phyloP scores from a whole-genome alignment of 2,888 invertebrate genomes.

The Calameuta filiformis region DNA sequence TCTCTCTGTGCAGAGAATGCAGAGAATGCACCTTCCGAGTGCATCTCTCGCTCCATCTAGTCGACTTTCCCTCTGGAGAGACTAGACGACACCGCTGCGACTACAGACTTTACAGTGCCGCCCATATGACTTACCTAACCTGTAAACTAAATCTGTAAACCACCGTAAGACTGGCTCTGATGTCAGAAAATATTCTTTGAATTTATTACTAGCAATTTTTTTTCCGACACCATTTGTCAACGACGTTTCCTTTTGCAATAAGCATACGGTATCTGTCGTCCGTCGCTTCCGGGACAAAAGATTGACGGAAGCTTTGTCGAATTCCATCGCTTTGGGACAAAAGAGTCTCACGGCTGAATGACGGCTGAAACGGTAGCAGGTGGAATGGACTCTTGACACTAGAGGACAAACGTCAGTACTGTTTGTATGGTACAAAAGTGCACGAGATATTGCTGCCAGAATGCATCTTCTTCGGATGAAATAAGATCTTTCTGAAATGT shows the following conservation, averaged over 20 bases:
- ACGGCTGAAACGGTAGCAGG: neutral
- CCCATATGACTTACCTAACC: neutral
- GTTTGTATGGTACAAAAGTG: neutral
- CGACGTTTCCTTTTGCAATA: neutral
- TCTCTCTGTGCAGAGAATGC: neutral
- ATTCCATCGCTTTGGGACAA: neutral
- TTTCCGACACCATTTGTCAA: neutral
- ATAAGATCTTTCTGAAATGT: neutral
- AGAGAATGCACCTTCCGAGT: neutral
- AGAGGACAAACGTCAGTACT: neutral
- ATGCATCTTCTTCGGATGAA: neutral
- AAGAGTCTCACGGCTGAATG: neutral
- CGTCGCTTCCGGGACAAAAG: neutral
- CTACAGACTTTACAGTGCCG: neutral
- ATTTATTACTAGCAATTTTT: neutral
- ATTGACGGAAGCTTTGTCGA: neutral
- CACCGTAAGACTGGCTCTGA: neutral
- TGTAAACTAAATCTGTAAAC: neutral
- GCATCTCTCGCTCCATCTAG: slow-evolving; percentile 1
- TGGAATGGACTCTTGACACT: neutral
- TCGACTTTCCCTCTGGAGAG: neutral
- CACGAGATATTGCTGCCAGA: neutral
- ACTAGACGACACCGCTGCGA: neutral
- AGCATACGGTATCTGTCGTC: neutral
- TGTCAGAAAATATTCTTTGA: neutral